A percentile compares a stretch with the other conserved stretches of the same genome.
Conservation (phyloP, 2,888 invertebrate species). For the Leucania comma region DNA sequence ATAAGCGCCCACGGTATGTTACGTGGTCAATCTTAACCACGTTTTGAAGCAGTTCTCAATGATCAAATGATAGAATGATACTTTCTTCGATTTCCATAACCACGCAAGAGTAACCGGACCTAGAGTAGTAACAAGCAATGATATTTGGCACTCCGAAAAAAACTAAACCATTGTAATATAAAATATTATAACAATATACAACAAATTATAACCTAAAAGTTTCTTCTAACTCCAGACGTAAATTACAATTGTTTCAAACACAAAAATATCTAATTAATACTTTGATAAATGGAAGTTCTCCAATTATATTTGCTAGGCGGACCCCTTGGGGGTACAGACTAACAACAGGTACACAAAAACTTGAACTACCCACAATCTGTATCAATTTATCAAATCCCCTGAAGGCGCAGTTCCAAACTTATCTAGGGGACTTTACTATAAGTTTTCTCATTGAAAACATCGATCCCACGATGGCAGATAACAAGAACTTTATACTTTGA, state of each 20-base stretch:
- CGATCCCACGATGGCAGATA: constrained; percentile 51
- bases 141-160: too few species aligned
- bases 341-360: constrained; percentile 66
- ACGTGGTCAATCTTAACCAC: not conserved
- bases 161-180: not conserved
- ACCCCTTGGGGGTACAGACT: constrained; percentile 27
- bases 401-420: constrained; percentile 64
- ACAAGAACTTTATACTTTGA: constrained; percentile 49
- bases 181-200: too few species aligned
- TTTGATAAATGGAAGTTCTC: constrained; percentile 59
- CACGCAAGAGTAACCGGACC: not conserved
- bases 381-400: constrained; percentile 75
- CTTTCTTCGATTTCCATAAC: too few species aligned
- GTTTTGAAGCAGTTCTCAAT: too few species aligned
- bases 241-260: constrained; percentile 51
- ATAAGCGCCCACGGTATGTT: not conserved
- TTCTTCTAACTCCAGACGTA: constrained; percentile 10
- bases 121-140: too few species aligned
- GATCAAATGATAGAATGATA: too few species aligned
- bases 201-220: not conserved
- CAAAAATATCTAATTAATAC: constrained; percentile 61
- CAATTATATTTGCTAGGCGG: constrained; percentile 53
- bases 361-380: constrained; percentile 73
- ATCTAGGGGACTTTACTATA: constrained; percentile 64
- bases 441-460: constrained; percentile 73